Conservation (phyloP, 2,797 vertebrate genomes). For the Micrastur ruficollis region DNA sequence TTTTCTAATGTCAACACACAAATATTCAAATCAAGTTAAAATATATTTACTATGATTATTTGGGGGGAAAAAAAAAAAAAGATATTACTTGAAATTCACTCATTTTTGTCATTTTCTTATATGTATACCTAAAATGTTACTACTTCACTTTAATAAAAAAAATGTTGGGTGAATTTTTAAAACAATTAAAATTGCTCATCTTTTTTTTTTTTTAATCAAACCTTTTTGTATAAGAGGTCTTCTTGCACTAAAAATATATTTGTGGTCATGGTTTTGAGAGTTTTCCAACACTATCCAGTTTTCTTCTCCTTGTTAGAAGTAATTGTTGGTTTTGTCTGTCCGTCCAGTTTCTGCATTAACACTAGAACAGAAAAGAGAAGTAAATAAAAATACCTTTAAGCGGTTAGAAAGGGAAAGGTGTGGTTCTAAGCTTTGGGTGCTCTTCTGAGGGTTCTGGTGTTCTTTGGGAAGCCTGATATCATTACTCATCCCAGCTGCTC, state of each 20-base stretch:
- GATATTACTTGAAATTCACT: not conserved
- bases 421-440: not conserved
- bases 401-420: not conserved
- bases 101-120: not conserved
- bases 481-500: not conserved
- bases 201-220: not conserved
- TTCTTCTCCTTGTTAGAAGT: not conserved
- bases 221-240: not conserved
- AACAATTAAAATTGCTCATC: rapidly evolving
- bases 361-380: not conserved
- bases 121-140: not conserved
- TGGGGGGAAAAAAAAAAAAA: rapidly evolving
- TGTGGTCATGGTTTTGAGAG: not conserved
- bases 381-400: not conserved
- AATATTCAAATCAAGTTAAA: not conserved
- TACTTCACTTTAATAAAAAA: not conserved
- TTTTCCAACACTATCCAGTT: not conserved
- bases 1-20: not conserved
- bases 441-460: not conserved
- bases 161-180: not conserved
- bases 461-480: not conserved
- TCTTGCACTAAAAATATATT: not conserved
- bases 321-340: not conserved
- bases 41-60: not conserved
- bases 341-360: not conserved